Base-by-base conservation (phyloP, 2,113 vertebrate genomes). In the Odontophorus gujanensis region DNA sequence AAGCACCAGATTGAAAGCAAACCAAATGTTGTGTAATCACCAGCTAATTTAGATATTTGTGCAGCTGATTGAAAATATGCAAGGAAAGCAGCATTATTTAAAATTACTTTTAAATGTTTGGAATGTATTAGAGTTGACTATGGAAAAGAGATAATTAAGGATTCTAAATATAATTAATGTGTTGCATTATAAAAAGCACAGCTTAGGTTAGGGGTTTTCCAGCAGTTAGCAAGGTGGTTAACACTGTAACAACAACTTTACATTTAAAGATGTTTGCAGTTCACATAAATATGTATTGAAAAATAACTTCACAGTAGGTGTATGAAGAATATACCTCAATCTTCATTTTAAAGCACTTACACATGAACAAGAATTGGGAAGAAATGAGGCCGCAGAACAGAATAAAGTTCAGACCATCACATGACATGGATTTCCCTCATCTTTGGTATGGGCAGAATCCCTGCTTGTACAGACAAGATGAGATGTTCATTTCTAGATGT, bases 91-190 rank as follows among this genome's bases (percentile, higher is more conserved):
- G 42, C 55, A 78, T 83, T 96, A 96, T 85, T 96, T 84, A 81
- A 93, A 91, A 95, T 94, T 95, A 93, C 94, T 96, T 95, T 95
- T 59, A 88, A 96, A 86, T 94, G 92, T 93, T 96, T 90, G 72
- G 92, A 91, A 90, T 87, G 95, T 96, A 93, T 94, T 93, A 92
- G 84, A 87, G 68, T 87, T 28, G 50, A 59, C 90, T 94, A 34
- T 90, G 92, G 76, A 83, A 93, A 94, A 95, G 73, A 92, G 67
- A 82, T 92, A 95, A 96, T 96, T 96, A 96, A 93, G 76, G 93
- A 85, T 95, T 93, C 95, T 94, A 96, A 93, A 93, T 90, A 93
- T 96, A 96, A 95, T 85, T 96, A 95, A 95, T 90, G 90, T 88
- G 85, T 72, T 45, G 87, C 83, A 90, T 86, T 96, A 96, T 93